Evolutionary conservation across 2,888 invertebrate species (phyloP).

Genomic region (Drosophila fulvimacula): DNA sequence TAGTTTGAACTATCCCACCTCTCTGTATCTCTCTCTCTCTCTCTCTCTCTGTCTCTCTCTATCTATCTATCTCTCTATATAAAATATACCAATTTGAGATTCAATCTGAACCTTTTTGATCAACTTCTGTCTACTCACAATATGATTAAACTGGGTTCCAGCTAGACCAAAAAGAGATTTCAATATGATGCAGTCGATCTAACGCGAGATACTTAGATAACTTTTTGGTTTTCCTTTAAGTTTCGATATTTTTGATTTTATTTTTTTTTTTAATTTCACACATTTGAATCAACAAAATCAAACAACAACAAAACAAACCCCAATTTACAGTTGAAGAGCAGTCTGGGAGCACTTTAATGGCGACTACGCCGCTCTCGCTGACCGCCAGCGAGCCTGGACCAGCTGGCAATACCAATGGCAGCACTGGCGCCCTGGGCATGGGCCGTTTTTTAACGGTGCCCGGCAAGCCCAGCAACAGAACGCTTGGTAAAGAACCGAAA

Average conservation of each 20-base stretch:
- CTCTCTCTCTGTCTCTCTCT: conserved; percentile 21
- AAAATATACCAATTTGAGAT: conserved; percentile 5
- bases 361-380: conserved; percentile 79
- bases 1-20: conserved; percentile 38
- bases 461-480: conserved; percentile 81
- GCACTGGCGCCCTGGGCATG: conserved; percentile 78
- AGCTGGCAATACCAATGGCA: conserved; percentile 69
- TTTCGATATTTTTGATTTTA: conserved; percentile 10
- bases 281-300: conserved; percentile 17
- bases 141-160: conserved; percentile 1
- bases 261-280: conserved; percentile 4
- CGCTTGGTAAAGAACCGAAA: conserved; percentile 68
- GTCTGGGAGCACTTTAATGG: conserved; percentile 69
- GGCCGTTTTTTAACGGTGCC: conserved; percentile 84
- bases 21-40: conserved; percentile 28
- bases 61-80: conserved; percentile 10
- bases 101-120: conserved; percentile 3
- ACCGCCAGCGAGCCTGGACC: conserved; percentile 79
- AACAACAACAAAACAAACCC: neutral
- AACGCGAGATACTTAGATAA: conserved; percentile 36
- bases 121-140: conserved; percentile 13
- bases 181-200: conserved; percentile 30
- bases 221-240: conserved; percentile 2
- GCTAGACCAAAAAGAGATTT: neutral
- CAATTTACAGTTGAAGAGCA: conserved; percentile 84